Evolutionary conservation across 2,888 invertebrate genomes (phyloP), one percentile per base, ranked within the genome.

Genomic region (Papilio protenor): DNA sequence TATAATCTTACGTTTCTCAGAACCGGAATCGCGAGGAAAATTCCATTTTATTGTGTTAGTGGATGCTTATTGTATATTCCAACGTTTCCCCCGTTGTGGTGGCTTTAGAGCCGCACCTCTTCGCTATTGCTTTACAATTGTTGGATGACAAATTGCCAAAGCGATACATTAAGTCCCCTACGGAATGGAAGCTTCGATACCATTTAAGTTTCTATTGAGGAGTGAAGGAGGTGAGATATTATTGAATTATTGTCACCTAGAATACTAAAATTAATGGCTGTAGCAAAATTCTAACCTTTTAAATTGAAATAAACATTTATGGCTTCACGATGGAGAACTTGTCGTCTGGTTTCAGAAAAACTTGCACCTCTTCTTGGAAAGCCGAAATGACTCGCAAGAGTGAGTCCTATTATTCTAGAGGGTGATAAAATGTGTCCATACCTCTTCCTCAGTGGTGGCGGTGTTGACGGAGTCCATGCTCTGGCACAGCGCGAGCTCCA

Each of bases 381-480:
- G 55, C 5, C 18, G n/a, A n/a, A n/a, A n/a, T 10, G 2, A n/a
- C 10, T 55, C 8, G 1, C 3, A 55, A 55, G n/a, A 55, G 18
- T 55, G 52, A 59, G 5, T 57, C 0, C 16, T 33, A 11, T 12
- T 18, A 11, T 83, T 23, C 21, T 59, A 59, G 12, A 11, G 21
- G 1, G 12, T 12, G n/a, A 57, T 66, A 47, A 69, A 61, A 55
- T 10, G 23, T 11, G 8, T 33, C 94, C 97, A 96, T 89, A 99
- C 99, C 98, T 99, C 99, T 96, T 99, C 99, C 96, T 99, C 99
- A 92, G 98, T 97, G 92, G 98, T 97, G 90, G 97, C 97, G 86
- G 98, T 98, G 95, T 98, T 98, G 91, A 99, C 99, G 87, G 98
- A 98, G 95, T 99, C 99, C 98, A 99, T 98, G 95, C 98, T 98